A percentile compares a stretch with the other conserved stretches of the same genome.
Evolutionary conservation across 2,888 invertebrate species (phyloP).

Genomic region (Hydraecia micacea): DNA sequence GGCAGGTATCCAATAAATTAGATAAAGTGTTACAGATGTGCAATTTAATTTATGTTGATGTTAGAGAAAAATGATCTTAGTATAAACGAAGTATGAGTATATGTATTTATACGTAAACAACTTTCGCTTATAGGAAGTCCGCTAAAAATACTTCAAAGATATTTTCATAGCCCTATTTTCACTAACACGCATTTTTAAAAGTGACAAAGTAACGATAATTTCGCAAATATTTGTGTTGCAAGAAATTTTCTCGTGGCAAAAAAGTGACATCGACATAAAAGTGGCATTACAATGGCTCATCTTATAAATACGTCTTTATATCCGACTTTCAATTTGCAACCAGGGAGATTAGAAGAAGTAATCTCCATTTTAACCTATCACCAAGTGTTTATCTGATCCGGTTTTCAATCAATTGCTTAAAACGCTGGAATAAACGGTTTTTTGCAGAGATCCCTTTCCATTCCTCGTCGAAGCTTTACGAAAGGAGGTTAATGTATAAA

Average conservation of each 20-base stretch:
- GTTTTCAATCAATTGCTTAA: slow-evolving; percentile 78
- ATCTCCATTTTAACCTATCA: slow-evolving; percentile 70
- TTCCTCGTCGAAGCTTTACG: slow-evolving; percentile 35
- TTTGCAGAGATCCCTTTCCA: slow-evolving; percentile 52
- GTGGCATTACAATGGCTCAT: slow-evolving; percentile 44
- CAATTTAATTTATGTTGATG: slow-evolving; percentile 17
- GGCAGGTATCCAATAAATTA: slow-evolving; percentile 37
- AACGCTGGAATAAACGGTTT: slow-evolving; percentile 75
- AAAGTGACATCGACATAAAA: slow-evolving; percentile 56
- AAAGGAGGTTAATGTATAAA: slow-evolving; percentile 22
- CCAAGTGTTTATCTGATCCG: slow-evolving; percentile 69
- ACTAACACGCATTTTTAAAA: slow-evolving; percentile 46
- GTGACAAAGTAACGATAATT: slow-evolving; percentile 44
- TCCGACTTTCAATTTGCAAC: slow-evolving; percentile 65
- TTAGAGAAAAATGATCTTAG: neutral
- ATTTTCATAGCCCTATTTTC: slow-evolving; percentile 42
- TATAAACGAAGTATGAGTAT: neutral
- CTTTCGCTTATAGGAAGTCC: neutral
- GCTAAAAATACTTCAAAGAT: slow-evolving; percentile 36
- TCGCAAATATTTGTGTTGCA: slow-evolving; percentile 59
- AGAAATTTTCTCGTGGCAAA: slow-evolving; percentile 32
- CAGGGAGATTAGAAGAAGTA: slow-evolving; percentile 66
- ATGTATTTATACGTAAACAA: slow-evolving; percentile 13
- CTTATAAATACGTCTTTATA: slow-evolving; percentile 61
- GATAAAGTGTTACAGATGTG: slow-evolving; percentile 25